Evolutionary conservation across 2,797 vertebrate species (phyloP).

Genomic region (Peromyscus melanophrys): DNA sequence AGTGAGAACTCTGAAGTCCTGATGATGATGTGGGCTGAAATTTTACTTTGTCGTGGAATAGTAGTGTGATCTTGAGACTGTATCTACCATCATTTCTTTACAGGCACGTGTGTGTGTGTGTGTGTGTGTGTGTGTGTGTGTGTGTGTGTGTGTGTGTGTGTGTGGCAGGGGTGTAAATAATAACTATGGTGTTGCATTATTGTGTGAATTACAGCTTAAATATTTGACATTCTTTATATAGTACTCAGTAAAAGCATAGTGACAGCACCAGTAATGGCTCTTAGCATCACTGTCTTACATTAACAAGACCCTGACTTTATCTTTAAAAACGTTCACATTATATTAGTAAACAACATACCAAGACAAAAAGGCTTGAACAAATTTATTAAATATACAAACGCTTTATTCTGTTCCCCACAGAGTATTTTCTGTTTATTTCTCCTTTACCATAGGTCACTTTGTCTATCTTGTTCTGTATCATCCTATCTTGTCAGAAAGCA

Average conservation of each 20-base stretch:
- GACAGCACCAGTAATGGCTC: neutral
- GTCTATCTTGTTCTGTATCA: neutral
- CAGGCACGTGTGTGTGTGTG: neutral
- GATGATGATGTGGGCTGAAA: neutral
- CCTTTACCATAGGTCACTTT: neutral
- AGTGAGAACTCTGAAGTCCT: neutral
- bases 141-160: neutral
- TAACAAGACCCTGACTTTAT: neutral
- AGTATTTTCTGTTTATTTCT: slow-evolving; percentile 21
- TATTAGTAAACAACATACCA: slow-evolving; percentile 11
- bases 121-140: neutral
- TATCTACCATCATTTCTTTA: neutral
- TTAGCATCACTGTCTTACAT: neutral
- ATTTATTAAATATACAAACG: neutral
- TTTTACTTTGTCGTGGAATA: neutral
- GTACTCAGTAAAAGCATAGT: neutral
- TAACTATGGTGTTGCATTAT: neutral
- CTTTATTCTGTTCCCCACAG: neutral
- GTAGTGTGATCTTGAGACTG: neutral
- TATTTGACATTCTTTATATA: neutral
- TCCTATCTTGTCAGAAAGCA: neutral
- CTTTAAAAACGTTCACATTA: slow-evolving; percentile 35
- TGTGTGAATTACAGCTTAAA: neutral
- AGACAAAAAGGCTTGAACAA: neutral
- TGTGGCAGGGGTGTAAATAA: neutral